Base-by-base conservation (phyloP, 2,888 invertebrate species). In the Oegoconia quadripuncta region DNA sequence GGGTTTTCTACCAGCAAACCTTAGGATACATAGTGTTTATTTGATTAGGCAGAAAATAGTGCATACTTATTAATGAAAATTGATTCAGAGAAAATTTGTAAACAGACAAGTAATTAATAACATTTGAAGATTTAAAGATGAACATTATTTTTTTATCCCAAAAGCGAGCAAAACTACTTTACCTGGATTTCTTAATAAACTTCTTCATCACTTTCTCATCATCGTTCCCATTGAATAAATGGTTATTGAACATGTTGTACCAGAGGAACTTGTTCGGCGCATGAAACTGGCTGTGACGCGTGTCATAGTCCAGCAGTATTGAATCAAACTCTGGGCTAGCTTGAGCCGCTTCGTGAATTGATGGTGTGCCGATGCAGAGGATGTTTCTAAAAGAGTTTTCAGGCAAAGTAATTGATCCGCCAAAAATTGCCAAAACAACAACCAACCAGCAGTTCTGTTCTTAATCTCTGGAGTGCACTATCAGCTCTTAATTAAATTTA, bases 161-260 rank as follows among this genome's bases (percentile, higher is more conserved):
- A n/a, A n/a, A 28, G 36, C 28, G 9, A 36, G 18, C 26, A 20
- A 17, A 2, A 23, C 32, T 32, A 32, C 36, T 35, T n/a, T 68
- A 91, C 91, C 62, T 74, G 6, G 87, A 69, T 33, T 80, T 81
- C 57, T 89, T 89, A 0, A 94, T 62, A 64, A 93, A 94, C 41
- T 90, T 88, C 46, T 88, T 88, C 37, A 93, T 90, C 0, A 90
- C 71, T 20, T 77, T 67, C 44, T 88, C 77, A 39, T 91, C 89
- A 18, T 90, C 84, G 36, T 88, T 81, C 6, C 81, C 84, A 48
- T 91, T 89, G 62, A 97, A 97, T 64, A 97, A 93, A 64, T 95
- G 91, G 73, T 96, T 91, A 65, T 97, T 98, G 66, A 97, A 96
- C 90, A 96, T 92, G 74, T 97, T 98, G 77, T 95, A 97, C 90